A percentile compares a stretch with the other conserved stretches of the same genome.
phyloP scores from a whole-genome alignment of 2,797 vertebrate genomes.

The Pempheris klunzingeri region DNA sequence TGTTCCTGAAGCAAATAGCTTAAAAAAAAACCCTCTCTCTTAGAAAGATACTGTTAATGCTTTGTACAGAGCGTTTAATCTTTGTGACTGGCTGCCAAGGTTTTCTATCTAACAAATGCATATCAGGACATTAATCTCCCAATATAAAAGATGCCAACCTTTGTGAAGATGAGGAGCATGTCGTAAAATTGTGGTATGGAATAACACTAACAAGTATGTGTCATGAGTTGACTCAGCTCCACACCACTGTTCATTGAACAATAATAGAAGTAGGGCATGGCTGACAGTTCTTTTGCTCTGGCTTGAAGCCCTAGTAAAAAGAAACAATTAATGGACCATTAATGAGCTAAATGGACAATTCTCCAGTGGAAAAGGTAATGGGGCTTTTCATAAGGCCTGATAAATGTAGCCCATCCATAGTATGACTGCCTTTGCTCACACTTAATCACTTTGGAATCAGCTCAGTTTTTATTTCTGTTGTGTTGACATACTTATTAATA shows the following conservation, averaged over 20 bases:
- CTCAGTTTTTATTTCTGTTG: background rate
- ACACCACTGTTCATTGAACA: conserved; percentile 45
- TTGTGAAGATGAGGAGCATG: background rate
- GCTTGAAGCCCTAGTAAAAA: conserved; percentile 71
- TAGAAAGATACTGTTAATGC: background rate
- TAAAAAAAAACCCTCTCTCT: background rate
- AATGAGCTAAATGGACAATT: conserved; percentile 68
- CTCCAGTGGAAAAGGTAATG: conserved; percentile 74
- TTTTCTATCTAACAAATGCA: conserved; percentile 3
- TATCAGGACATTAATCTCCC: background rate
- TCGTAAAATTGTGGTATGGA: background rate
- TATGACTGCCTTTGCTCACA: too few species aligned
- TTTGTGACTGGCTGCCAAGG: background rate
- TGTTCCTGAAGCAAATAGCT: background rate
- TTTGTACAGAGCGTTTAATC: conserved; percentile 3
- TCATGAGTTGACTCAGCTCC: conserved; percentile 24
- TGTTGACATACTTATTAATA: background rate
- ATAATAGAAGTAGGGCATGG: conserved; percentile 62
- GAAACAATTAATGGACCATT: conserved; percentile 75
- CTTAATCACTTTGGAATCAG: background rate
- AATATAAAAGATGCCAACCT: background rate
- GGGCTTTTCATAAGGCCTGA: conserved; percentile 69
- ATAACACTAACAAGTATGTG: conserved; percentile 9
- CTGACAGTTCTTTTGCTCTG: conserved; percentile 58
- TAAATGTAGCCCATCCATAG: conserved; percentile 61